Evolutionary conservation across 2,888 invertebrate genomes (phyloP), one percentile per base, ranked within the genome.

Genomic region (Oligia latruncula): DNA sequence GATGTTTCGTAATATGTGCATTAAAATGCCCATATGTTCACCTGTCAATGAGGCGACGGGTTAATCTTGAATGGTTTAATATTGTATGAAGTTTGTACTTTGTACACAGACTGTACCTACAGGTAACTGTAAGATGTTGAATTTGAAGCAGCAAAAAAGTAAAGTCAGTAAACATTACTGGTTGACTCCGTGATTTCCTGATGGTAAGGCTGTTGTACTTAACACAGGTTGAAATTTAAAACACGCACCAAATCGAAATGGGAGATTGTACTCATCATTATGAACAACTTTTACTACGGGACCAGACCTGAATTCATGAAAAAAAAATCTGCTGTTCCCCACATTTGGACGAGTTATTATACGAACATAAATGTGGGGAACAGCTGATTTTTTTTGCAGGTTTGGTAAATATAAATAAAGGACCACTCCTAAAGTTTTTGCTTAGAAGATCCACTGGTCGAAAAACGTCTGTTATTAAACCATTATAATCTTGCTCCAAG

Each of bases 1-100:
- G 77, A 23, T 78, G 78, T 89, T 74, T 82, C 88, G 78, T 89
- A 90, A 90, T 64, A 60, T 20, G 20, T 49, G 43, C 58, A 80
- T 84, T 83, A 86, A 81, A 79, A 79, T 81, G 9, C 67, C 64
- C 68, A 74, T 80, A 76, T 79, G 76, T 74, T 68, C 74, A 68
- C 65, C 78, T 76, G 87, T 71, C 84, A 79, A 35, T 71, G 43
- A 58, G 11, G 35, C 40, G 74, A 82, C 81, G n/a, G 70, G 80
- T 79, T 88, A 80, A 80, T 81, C 83, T 77, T 20, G 77, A 73
- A 81, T 52, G 15, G 40, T 49, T 75, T 70, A 52, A 65, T 62
- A 40, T 40, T 5, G 40, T 40, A 55, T 49, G n/a, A 70, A 23
- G 40, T 11, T 40, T 67, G 29, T 55, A 65, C 49, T 40, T 77